These are phyloP conservation scores for Lepidonotus clava DNA, from an alignment of 2,888 invertebrate genomes.

Conservation along the genomic window DNA sequence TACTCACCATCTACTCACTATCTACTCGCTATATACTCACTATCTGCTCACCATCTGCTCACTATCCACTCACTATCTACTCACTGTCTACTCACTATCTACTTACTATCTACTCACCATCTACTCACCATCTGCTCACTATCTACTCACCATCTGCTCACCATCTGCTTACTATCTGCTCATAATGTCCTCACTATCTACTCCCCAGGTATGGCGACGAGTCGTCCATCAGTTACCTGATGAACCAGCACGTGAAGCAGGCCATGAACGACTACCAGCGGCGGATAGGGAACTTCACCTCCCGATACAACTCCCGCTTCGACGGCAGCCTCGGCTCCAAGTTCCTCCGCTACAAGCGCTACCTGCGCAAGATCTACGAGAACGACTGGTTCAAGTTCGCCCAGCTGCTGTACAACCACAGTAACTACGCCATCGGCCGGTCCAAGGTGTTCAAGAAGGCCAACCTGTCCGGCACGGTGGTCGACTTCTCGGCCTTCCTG, in stretches of 20 bases:
- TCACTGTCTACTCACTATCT: too few species aligned
- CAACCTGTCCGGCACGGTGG: constrained; percentile 59
- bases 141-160: too few species aligned
- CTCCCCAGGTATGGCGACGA: constrained; percentile 48
- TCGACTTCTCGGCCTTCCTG: constrained; percentile 65
- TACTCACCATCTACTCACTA: too few species aligned
- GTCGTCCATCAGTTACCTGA: constrained; percentile 59
- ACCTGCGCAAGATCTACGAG: constrained; percentile 69
- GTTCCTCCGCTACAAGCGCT: constrained; percentile 66
- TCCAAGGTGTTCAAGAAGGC: constrained; percentile 47
- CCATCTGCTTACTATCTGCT: too few species aligned
- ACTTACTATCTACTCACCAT: too few species aligned
- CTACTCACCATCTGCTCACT: too few species aligned
- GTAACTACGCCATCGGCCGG: constrained; percentile 33
- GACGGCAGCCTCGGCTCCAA: constrained; percentile 53
- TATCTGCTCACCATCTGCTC: too few species aligned
- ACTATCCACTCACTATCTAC: too few species aligned
- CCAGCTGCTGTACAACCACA: constrained; percentile 62
- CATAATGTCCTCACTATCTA: too few species aligned
- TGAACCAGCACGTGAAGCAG: constrained; percentile 57
- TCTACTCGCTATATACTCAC: too few species aligned
- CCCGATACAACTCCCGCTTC: constrained; percentile 53
- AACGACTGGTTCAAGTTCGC: constrained; percentile 76
- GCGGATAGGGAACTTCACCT: constrained; percentile 55
- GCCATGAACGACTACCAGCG: constrained; percentile 52